phyloP scores from a whole-genome alignment of 2,888 invertebrate species.

The Dascillus cervinus region DNA sequence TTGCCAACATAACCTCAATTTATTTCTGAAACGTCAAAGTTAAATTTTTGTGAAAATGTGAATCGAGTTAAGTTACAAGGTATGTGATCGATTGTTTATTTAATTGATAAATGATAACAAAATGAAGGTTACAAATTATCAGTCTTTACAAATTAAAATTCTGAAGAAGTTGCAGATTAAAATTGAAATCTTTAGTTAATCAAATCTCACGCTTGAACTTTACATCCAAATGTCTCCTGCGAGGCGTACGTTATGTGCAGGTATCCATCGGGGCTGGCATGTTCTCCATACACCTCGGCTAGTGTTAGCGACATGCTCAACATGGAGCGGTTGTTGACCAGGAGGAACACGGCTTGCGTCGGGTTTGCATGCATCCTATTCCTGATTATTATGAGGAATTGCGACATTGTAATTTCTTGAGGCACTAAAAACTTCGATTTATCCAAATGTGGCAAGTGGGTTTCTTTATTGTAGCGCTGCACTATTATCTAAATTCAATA shows the following conservation, averaged over 20 bases:
- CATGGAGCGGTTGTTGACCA: constrained; percentile 77
- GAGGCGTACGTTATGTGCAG: constrained; percentile 85
- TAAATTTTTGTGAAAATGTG: no score
- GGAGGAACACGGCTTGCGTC: constrained; percentile 70
- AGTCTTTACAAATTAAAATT: no score
- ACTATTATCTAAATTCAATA: constrained; percentile 63
- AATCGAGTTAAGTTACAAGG: no score
- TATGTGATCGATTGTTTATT: no score
- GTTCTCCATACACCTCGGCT: constrained; percentile 70
- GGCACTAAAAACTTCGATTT: constrained; percentile 85
- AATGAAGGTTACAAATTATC: no score
- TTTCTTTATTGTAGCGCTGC: constrained; percentile 73
- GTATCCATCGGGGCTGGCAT: constrained; percentile 76
- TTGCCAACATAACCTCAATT: no score
- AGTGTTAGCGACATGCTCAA: constrained; percentile 73
- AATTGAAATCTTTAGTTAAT: no score
- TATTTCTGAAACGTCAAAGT: no score
- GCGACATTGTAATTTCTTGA: constrained; percentile 82
- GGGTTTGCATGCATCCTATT: constrained; percentile 52
- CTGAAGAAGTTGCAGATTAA: no score
- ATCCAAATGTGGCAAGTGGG: constrained; percentile 65
- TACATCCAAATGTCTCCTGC: constrained; percentile 88
- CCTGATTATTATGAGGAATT: constrained; percentile 75
- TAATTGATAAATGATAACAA: no score
- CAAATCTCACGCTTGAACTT: no score